phyloP scores from a whole-genome alignment of 2,797 vertebrate species.

The Sebastes steindachneri region DNA sequence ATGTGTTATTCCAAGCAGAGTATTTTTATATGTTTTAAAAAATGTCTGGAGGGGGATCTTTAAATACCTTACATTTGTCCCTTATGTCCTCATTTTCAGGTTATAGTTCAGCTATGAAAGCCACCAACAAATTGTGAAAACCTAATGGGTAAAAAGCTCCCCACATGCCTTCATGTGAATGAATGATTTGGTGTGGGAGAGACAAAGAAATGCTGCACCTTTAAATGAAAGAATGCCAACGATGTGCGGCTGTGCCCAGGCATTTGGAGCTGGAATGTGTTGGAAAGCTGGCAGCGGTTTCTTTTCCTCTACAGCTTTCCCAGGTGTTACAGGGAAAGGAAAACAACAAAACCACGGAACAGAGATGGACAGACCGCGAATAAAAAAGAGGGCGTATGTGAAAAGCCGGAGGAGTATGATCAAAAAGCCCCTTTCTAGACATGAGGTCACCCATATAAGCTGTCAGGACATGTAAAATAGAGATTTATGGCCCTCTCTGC shows the following conservation, averaged over 20 bases:
- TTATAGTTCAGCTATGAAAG: background rate
- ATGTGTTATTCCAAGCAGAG: background rate
- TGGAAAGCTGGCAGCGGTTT: conserved; percentile 75
- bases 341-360: conserved; percentile 60
- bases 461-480: conserved; percentile 56
- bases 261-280: conserved; percentile 69
- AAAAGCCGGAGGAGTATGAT: conserved; percentile 62
- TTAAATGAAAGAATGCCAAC: conserved; percentile 70
- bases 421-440: conserved; percentile 67
- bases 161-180: background rate
- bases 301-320: conserved; percentile 66
- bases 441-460: conserved; percentile 67
- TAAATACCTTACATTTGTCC: background rate
- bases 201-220: conserved; percentile 65
- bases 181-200: background rate
- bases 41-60: background rate
- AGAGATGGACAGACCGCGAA: conserved; percentile 39
- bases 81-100: background rate
- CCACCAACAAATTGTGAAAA: background rate
- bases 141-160: background rate
- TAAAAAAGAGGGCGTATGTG: conserved; percentile 37
- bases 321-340: conserved; percentile 76
- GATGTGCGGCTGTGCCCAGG: conserved; percentile 72
- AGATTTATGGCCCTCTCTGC: conserved; percentile 48
- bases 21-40: background rate